A percentile compares a stretch with the other conserved stretches of the same genome.
phyloP scores from a whole-genome alignment of 2,797 vertebrate species.

The Macroramphosus scolopax region DNA sequence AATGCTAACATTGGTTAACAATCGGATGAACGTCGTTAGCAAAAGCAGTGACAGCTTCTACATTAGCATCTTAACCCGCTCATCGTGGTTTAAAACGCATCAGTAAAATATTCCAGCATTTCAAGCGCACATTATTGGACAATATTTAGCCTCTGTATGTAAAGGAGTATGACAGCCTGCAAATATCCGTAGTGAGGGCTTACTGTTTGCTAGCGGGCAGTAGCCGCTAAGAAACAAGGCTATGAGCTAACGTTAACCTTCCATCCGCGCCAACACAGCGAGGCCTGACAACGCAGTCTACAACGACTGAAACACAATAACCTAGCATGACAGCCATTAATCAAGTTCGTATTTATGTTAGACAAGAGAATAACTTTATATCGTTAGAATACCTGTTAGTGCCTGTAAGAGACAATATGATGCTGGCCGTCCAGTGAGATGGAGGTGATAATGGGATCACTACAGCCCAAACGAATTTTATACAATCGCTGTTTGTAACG shows the following conservation, averaged over 20 bases:
- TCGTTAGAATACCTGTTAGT: constrained; percentile 59
- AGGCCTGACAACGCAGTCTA: constrained; percentile 71
- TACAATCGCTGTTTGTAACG: constrained; percentile 10
- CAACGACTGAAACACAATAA: constrained; percentile 8
- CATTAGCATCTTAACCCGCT: constrained; percentile 24
- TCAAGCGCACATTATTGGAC: too few relatives aligned
- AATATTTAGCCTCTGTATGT: too few relatives aligned
- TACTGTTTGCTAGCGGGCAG: constrained; percentile 1
- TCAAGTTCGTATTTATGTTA: not conserved
- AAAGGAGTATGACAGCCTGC: not conserved
- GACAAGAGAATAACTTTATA: not conserved
- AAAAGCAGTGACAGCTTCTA: constrained; percentile 43
- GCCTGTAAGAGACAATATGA: constrained; percentile 43
- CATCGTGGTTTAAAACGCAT: not conserved
- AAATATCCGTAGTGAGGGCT: not conserved
- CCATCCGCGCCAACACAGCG: constrained; percentile 60
- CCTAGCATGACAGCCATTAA: not conserved
- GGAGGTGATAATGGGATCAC: constrained; percentile 52
- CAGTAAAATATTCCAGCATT: not conserved
- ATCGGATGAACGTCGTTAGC: constrained; percentile 37
- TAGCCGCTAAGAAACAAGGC: constrained; percentile 41
- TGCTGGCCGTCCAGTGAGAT: constrained; percentile 39
- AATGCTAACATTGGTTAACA: constrained; percentile 1
- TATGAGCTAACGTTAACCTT: constrained; percentile 58
- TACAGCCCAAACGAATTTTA: constrained; percentile 56